phyloP scores from a whole-genome alignment of 30 jellyfish, hydroid and myxozoan species.

The Cassiopea xamachana region DNA sequence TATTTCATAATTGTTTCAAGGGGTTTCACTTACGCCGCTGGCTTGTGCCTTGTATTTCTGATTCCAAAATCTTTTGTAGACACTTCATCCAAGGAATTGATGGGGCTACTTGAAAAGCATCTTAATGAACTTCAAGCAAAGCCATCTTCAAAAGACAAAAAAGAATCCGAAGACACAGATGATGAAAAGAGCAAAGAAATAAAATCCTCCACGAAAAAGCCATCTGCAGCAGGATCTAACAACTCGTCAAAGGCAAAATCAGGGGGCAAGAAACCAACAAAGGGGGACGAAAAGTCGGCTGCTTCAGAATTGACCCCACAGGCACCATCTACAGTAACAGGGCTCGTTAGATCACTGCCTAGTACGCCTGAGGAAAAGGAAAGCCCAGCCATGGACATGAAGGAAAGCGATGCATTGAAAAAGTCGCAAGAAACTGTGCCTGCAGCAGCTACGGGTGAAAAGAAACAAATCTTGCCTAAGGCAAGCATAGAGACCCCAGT shows the following conservation, averaged over 20 bases:
- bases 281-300: slow-evolving; percentile 34
- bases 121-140: slow-evolving; percentile 82
- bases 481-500: slow-evolving; percentile 81
- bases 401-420: slow-evolving; percentile 75
- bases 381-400: slow-evolving; percentile 84
- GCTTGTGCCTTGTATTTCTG: no score
- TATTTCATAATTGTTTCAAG: no score
- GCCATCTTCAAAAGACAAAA: slow-evolving; percentile 61
- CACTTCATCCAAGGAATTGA: slow-evolving; percentile 95
- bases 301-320: slow-evolving; percentile 38
- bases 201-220: slow-evolving; percentile 42
- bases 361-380: slow-evolving; percentile 56
- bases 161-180: slow-evolving; percentile 39
- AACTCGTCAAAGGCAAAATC: slow-evolving; percentile 19
- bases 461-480: slow-evolving; percentile 81
- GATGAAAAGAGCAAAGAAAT: slow-evolving; percentile 63
- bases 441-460: slow-evolving; percentile 73
- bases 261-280: slow-evolving; percentile 54
- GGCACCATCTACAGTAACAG: slow-evolving; percentile 19
- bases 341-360: slow-evolving; percentile 38
- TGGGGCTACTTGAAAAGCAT: slow-evolving; percentile 95
- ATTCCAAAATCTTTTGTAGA: slow-evolving; percentile 37
- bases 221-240: slow-evolving; percentile 55
- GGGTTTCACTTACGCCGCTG: no score
- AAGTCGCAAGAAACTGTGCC: slow-evolving; percentile 81